Percentiles rank a stretch among this genome's conserved stretches.
phyloP scores from a whole-genome alignment of 2,113 vertebrate genomes.

The Seriola dumerili region DNA sequence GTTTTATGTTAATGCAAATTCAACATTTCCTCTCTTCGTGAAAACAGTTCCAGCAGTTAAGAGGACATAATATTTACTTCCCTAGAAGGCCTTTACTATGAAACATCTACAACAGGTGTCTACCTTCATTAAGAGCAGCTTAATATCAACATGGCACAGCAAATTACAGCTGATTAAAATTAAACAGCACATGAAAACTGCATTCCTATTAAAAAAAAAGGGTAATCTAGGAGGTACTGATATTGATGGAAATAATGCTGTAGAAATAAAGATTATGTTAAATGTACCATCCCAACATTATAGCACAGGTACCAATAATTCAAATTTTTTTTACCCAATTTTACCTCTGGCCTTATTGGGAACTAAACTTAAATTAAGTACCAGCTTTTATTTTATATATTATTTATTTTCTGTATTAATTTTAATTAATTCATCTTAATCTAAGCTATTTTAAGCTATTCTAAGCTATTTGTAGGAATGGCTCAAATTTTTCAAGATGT shows the following conservation, averaged over 20 bases:
- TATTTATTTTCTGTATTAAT: background rate
- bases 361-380: background rate
- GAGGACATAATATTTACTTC: background rate
- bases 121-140: slow-evolving; percentile 16
- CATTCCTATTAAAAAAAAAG: background rate
- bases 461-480: background rate
- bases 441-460: too few relatives aligned
- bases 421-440: background rate
- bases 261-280: background rate
- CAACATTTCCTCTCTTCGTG: background rate
- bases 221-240: background rate
- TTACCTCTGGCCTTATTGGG: background rate
- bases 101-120: background rate
- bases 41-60: background rate
- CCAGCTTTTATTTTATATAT: background rate
- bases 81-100: slow-evolving; percentile 2
- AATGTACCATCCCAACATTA: background rate
- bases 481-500: background rate
- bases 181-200: background rate
- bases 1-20: background rate
- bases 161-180: background rate
- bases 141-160: background rate
- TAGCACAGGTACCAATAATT: background rate
- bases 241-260: background rate
- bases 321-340: background rate